Base-by-base conservation (phyloP, 2,113 vertebrate genomes). In the Pomatostomus ruficeps region DNA sequence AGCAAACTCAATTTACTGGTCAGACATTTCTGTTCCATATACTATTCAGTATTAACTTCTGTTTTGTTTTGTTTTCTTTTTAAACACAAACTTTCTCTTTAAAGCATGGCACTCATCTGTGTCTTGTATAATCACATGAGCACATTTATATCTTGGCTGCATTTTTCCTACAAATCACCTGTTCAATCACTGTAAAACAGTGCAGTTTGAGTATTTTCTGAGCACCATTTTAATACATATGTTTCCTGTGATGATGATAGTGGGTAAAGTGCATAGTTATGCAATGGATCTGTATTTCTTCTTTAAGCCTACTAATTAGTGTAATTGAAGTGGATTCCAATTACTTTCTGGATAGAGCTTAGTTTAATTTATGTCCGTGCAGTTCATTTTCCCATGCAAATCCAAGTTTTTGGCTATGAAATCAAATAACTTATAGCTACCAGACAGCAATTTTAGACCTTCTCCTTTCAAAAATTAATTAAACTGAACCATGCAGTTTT, bases 361-460 rank as follows among this genome's bases (percentile, higher is more conserved):
- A 77, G 48, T 77, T 92, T 83, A 91, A 94, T 70, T 95, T 95
- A 81, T 91, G 49, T 10, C n/a, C 0, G 0, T 71, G 33, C 17
- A 59, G 43, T 81, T 91, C 40, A 89, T 88, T 91, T 96, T 96
- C 59, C 59, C 35, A 65, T 89, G 55, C 25, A 89, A 91, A 89
- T 84, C 54, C 15, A 73, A 48, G 42, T 73, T 88, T 87, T 83
- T 91, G 76, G 51, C 46, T 84, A 49, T 62, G 33, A 55, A 91
- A 84, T 86, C 65, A 81, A 89, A 75, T 46, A 92, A 92, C 9
- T 57, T 70, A 54, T 14, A 81, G 48, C 48, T 93, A 42, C 65
- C 40, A 91, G 52, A 63, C 24, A 78, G 40, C 0, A 0, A 63
- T 83, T 91, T 89, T 57, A 91, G 42, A 86, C 24, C 23, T 76